A percentile compares a stretch with the other conserved stretches of the same genome.
Conservation (phyloP, 2,113 vertebrate species). For the Chionomys nivalis region DNA sequence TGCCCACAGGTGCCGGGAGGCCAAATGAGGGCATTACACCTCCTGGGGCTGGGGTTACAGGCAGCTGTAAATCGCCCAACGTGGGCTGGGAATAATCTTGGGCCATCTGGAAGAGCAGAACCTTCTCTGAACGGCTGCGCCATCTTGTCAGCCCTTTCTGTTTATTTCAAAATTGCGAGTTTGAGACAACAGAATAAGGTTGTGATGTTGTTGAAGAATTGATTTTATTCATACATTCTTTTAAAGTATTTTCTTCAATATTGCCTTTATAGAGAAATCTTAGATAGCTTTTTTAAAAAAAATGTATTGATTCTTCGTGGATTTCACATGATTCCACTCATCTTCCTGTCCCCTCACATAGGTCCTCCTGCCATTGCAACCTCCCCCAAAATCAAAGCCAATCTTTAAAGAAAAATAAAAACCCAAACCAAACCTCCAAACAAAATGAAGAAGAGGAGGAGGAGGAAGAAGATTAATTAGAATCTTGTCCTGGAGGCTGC, state of each 20-base stretch:
- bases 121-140: neutral
- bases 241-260: neutral
- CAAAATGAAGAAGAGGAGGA: no score
- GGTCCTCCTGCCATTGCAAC: no score
- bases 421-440: no score
- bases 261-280: slow-evolving; percentile 24
- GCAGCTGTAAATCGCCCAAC: neutral
- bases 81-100: neutral
- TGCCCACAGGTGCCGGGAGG: neutral
- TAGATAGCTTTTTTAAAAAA: neutral
- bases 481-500: no score
- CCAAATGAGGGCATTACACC: neutral
- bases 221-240: neutral
- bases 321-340: no score
- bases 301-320: no score
- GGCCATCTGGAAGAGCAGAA: neutral
- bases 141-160: neutral
- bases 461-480: no score
- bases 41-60: neutral
- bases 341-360: no score
- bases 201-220: neutral
- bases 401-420: no score
- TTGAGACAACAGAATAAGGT: neutral
- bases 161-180: neutral
- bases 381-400: no score